phyloP scores from a whole-genome alignment of 1,140 invertebrate genomes.

The Cydia fagiglandana region DNA sequence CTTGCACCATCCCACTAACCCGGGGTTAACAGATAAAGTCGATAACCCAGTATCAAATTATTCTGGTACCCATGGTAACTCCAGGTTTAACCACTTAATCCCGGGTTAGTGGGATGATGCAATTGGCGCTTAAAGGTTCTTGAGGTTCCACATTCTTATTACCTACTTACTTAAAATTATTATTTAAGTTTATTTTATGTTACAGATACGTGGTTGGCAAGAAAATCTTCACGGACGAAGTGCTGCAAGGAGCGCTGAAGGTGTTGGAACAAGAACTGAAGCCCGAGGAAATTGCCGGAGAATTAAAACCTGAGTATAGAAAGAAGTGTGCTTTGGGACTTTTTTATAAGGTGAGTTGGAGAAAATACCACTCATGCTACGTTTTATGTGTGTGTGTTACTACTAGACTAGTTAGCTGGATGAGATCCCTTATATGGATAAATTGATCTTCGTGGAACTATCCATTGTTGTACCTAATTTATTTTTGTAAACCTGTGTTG shows the following conservation, averaged over 20 bases:
- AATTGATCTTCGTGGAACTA: no score
- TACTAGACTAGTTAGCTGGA: no score
- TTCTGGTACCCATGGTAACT: no score
- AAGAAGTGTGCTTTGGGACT: conserved; percentile 82
- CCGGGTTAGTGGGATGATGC: no score
- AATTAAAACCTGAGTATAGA: conserved; percentile 83
- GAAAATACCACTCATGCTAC: background rate
- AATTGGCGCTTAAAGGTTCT: background rate
- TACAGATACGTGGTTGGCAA: conserved; percentile 70
- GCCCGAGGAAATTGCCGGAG: conserved; percentile 81
- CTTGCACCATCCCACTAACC: no score
- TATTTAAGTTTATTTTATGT: background rate
- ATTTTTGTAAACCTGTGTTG: no score
- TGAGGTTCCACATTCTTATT: background rate
- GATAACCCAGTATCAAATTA: no score
- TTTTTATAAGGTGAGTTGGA: conserved; percentile 84
- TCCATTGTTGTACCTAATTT: no score
- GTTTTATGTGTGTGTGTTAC: background rate
- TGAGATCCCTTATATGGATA: no score
- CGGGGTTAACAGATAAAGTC: no score
- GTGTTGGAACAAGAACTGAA: conserved; percentile 81
- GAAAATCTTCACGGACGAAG: conserved; percentile 72
- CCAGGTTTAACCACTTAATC: no score
- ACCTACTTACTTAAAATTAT: background rate
- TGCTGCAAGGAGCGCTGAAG: conserved; percentile 79